Evolutionary conservation across 2,888 invertebrate genomes (phyloP).

Genomic region (Tridacna crocea): DNA sequence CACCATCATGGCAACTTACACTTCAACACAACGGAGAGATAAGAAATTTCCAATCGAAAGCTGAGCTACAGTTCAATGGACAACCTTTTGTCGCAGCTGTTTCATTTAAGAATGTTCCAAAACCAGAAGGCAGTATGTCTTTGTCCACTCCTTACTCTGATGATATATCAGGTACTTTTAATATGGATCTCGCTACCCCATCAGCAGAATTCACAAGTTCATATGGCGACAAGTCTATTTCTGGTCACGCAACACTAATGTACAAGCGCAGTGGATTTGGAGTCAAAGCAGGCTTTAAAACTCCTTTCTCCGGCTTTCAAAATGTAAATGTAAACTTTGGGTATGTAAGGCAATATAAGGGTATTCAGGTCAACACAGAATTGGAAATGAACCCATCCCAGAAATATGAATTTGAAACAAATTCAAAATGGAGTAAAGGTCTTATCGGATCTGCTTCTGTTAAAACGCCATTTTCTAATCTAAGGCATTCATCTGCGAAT

Average conservation of each 20-base stretch:
- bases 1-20: conserved; percentile 44
- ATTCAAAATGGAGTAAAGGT: conserved; percentile 11
- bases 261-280: conserved; percentile 17
- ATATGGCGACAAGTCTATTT: conserved; percentile 8
- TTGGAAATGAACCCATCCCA: conserved; percentile 1
- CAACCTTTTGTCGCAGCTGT: conserved; percentile 20
- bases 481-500: conserved; percentile 6
- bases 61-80: conserved; percentile 42
- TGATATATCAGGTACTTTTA: conserved; percentile 30
- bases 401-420: conserved; percentile 1
- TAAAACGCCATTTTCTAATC: conserved; percentile 61
- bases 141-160: conserved; percentile 21
- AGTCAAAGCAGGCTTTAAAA: conserved; percentile 12
- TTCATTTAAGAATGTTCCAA: conserved; percentile 26
- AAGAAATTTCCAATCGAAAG: conserved; percentile 36
- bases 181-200: not conserved
- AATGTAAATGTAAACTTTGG: conserved; percentile 27
- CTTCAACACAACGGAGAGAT: conserved; percentile 33
- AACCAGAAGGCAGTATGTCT: conserved; percentile 21
- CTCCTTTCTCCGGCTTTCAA: conserved; percentile 38
- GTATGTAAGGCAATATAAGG: conserved; percentile 1
- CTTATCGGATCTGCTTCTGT: conserved; percentile 31
- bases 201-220: conserved; percentile 22
- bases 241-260: conserved; percentile 11
- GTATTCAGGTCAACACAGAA: conserved; percentile 18